Evolutionary conservation across 2,113 vertebrate genomes (phyloP).

Genomic region (Tympanuchus pallidicinctus): DNA sequence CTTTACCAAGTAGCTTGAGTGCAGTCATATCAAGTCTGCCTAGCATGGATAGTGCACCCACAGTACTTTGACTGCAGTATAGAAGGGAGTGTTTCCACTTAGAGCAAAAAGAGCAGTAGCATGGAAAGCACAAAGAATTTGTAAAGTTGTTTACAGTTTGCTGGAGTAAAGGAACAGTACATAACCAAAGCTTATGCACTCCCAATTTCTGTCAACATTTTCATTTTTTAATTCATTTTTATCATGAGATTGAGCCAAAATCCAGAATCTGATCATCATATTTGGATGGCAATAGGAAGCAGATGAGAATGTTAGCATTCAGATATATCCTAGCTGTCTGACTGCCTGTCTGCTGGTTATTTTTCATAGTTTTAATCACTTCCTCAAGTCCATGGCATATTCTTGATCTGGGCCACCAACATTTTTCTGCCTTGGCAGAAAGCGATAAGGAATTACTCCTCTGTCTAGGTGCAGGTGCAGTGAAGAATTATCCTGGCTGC

Average conservation of each 20-base stretch:
- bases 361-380: constrained; percentile 30
- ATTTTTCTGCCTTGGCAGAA: constrained; percentile 30
- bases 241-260: neutral
- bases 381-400: neutral
- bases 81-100: neutral
- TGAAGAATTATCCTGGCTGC: constrained; percentile 1
- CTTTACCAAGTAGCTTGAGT: neutral
- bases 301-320: constrained; percentile 36
- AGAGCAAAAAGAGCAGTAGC: neutral
- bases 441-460: neutral
- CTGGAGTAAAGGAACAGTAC: neutral
- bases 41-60: neutral
- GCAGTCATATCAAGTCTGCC: neutral
- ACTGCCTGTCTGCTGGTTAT: neutral
- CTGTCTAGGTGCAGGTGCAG: constrained; percentile 40
- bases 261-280: neutral
- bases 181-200: neutral
- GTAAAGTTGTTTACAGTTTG: neutral
- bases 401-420: constrained; percentile 19
- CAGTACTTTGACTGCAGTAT: neutral
- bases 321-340: neutral
- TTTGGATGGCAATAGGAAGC: constrained; percentile 24
- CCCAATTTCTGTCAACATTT: neutral
- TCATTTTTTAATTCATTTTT: constrained; percentile 7
- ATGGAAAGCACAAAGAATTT: neutral